phyloP scores from a whole-genome alignment of 2,888 invertebrate genomes.

The Nasonovia ribisnigri region DNA sequence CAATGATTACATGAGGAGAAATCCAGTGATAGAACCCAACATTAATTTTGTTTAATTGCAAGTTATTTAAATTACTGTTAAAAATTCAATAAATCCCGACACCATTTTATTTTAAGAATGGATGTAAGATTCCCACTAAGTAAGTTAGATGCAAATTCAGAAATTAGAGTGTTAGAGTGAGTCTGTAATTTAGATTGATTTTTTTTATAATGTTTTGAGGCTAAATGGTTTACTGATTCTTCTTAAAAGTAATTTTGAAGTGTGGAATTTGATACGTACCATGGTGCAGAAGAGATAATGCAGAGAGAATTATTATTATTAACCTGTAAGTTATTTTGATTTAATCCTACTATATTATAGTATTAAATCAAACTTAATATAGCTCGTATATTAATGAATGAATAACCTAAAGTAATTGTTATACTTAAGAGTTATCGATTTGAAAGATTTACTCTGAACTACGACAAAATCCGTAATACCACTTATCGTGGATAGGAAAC shows the following conservation, averaged over 20 bases:
- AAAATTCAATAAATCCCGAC: neutral
- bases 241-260: neutral
- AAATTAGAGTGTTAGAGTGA: neutral
- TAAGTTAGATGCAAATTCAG: neutral
- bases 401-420: neutral
- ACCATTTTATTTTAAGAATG: neutral
- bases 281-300: neutral
- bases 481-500: neutral
- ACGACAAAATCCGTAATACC: neutral
- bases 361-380: neutral
- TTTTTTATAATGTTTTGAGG: neutral
- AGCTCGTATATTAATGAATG: neutral
- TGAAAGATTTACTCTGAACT: neutral
- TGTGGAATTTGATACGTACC: neutral
- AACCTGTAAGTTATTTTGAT: neutral
- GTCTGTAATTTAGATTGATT: neutral
- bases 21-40: no score
- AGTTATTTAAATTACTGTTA: no score
- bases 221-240: neutral
- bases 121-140: neutral
- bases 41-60: no score
- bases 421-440: neutral
- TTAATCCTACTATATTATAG: neutral
- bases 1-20: no score
- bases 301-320: neutral